Percentiles rank a stretch among this genome's conserved stretches.
Evolutionary conservation across 1,140 invertebrate genomes (phyloP).

Genomic region (Drosophila sechellia): DNA sequence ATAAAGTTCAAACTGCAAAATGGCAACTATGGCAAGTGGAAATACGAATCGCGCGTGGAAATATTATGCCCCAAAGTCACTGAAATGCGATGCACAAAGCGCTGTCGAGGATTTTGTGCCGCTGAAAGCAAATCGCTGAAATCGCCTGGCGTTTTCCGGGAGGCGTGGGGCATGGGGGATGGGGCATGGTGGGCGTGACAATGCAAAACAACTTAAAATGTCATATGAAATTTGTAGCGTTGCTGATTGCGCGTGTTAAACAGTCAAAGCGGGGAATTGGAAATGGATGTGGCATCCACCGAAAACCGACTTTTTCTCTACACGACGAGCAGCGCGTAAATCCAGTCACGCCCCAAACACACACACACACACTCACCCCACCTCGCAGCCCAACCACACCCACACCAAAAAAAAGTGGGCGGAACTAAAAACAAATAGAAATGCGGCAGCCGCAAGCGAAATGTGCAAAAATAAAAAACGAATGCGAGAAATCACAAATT

Average conservation of each 20-base stretch:
- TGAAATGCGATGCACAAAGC: conserved; percentile 55
- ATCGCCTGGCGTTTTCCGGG: conserved; percentile 14
- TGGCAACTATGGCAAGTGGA: conserved; percentile 29
- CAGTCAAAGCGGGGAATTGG: conserved; percentile 48
- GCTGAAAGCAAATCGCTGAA: conserved; percentile 57
- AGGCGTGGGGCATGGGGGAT: no score
- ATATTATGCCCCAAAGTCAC: conserved; percentile 63
- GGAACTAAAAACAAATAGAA: conserved; percentile 58
- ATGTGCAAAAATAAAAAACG: conserved; percentile 66
- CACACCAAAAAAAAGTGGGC: conserved; percentile 5
- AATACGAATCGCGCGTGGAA: conserved; percentile 36
- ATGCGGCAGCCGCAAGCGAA: conserved; percentile 46
- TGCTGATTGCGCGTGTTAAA: conserved; percentile 80
- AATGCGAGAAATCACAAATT: conserved; percentile 81
- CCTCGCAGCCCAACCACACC: neutral
- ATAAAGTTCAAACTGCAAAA: conserved; percentile 12
- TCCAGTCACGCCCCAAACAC: conserved; percentile 67
- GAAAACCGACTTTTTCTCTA: conserved; percentile 5
- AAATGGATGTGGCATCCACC: conserved; percentile 9
- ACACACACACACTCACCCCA: neutral
- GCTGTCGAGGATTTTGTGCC: conserved; percentile 52
- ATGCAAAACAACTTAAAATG: conserved; percentile 82
- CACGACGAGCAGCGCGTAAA: conserved; percentile 58
- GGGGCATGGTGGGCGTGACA: conserved; percentile 33
- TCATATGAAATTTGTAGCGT: conserved; percentile 81